A percentile compares a stretch with the other conserved stretches of the same genome.
These are phyloP conservation scores for Rhea americana DNA, from an alignment of 2,113 vertebrate species.

Conservation along the genomic window DNA sequence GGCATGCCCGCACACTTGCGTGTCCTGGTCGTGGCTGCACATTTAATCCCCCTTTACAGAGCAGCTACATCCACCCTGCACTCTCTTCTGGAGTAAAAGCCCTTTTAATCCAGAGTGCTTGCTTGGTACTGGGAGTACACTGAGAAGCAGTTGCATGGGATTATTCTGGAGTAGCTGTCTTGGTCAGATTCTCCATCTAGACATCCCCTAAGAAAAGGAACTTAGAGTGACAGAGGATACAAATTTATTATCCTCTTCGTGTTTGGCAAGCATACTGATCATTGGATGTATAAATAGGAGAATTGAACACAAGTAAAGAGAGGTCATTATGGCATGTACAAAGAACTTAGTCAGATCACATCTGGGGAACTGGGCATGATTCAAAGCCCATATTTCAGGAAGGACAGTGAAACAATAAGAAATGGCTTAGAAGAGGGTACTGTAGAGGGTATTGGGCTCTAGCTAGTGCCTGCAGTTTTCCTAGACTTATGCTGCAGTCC, in stretches of 20 bases:
- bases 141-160: neutral
- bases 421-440: constrained; percentile 25
- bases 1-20: too few species aligned
- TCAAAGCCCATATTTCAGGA: constrained; percentile 62
- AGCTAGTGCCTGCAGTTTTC: constrained; percentile 26
- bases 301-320: constrained; percentile 39
- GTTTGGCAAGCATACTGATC: constrained; percentile 52
- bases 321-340: constrained; percentile 60
- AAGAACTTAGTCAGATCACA: constrained; percentile 63
- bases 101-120: neutral
- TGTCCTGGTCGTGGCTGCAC: neutral
- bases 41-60: neutral
- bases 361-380: constrained; percentile 57
- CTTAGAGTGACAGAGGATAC: constrained; percentile 40
- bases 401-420: constrained; percentile 62
- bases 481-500: neutral
- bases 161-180: neutral
- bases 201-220: neutral
- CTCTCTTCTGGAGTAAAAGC: neutral
- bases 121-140: neutral
- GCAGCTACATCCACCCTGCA: neutral
- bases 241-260: constrained; percentile 33
- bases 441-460: neutral
- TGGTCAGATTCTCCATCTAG: neutral
- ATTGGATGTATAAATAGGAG: constrained; percentile 60